phyloP scores from a whole-genome alignment of 1,140 invertebrate genomes.

The Lepidurus packardi region DNA sequence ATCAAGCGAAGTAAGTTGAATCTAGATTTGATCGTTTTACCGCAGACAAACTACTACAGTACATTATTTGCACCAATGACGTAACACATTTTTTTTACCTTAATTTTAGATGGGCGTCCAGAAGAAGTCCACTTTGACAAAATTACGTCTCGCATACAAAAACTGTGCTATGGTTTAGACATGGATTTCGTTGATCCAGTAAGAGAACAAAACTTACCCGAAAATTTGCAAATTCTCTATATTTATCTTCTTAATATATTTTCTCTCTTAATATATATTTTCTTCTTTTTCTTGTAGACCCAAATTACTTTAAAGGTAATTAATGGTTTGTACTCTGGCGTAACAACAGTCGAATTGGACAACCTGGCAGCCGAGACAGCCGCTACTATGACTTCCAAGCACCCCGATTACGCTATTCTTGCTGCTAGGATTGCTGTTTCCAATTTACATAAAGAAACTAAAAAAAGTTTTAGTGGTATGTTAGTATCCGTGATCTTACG shows the following conservation, averaged over 20 bases:
- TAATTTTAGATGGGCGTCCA: conserved; percentile 64
- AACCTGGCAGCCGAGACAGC: conserved; percentile 95
- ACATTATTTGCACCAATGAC: conserved; percentile 35
- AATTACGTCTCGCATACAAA: conserved; percentile 91
- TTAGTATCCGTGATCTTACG: conserved; percentile 33
- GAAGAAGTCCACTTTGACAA: conserved; percentile 96
- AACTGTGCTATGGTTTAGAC: conserved; percentile 91
- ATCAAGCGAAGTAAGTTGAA: conserved; percentile 42
- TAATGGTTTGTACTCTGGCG: conserved; percentile 87
- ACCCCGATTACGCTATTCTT: conserved; percentile 93
- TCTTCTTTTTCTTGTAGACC: conserved; percentile 49
- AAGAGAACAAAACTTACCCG: conserved; percentile 45
- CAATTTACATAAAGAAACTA: conserved; percentile 96
- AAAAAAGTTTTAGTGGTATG: conserved; percentile 78
- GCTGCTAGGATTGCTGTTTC: conserved; percentile 94
- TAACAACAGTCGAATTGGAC: conserved; percentile 93
- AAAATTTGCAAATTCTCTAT: not conserved
- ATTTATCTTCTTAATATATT: conserved; percentile 22
- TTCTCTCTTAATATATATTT: conserved; percentile 5
- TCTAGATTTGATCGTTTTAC: too few relatives aligned
- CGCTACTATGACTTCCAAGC: conserved; percentile 90
- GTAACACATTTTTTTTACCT: conserved; percentile 26
- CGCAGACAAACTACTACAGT: too few relatives aligned
- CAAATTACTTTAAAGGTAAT: conserved; percentile 84
- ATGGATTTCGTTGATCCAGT: conserved; percentile 95